Evolutionary conservation across 2,113 vertebrate species (phyloP), one percentile per base, ranked within the genome.

Genomic region (Lepisosteus osseus): DNA sequence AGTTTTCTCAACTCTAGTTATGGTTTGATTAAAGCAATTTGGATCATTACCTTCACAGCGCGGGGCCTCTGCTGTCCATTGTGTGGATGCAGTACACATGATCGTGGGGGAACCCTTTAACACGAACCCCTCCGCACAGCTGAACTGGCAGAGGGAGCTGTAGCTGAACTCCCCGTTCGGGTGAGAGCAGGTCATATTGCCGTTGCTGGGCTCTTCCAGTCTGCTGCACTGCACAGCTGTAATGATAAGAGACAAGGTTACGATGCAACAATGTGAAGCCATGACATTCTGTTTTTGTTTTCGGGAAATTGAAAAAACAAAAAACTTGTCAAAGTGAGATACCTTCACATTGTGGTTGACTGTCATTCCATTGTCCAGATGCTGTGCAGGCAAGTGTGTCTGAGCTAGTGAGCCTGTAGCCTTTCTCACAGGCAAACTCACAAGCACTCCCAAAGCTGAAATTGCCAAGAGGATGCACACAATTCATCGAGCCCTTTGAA

Each of bases 101-200:
- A 91, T 68, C 2, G 1, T 64, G 72, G 74, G 75, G 0, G 76
- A 65, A 6, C 94, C 93, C 70, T 82, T 67, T 17, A 86, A 81
- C 8, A 43, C 62, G 76, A 89, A 92, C 3, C 93, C 90, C 0
- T 80, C 54, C 6, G 59, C 40, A 41, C 95, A 97, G 55, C 40
- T 62, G 8, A 95, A 95, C 2, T 7, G 59, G 61, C 96, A 97
- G 62, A 47, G 85, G 45, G 88, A 91, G 42, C 81, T 85, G 69
- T 88, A 94, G 57, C 86, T 86, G 77, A 87, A 92, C 41, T 13
- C 71, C 55, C 70, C 72, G 0, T 86, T 82, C 1, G 78, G 77
- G 54, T 92, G 86, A 14, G 72, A 86, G 82, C 95, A 96, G 81
- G 3, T 5, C 57, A 90, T 42, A 0, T 40, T 6, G 4, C 88